phyloP scores from a whole-genome alignment of 2,888 invertebrate species.

The Tetramorium bicarinatum region DNA sequence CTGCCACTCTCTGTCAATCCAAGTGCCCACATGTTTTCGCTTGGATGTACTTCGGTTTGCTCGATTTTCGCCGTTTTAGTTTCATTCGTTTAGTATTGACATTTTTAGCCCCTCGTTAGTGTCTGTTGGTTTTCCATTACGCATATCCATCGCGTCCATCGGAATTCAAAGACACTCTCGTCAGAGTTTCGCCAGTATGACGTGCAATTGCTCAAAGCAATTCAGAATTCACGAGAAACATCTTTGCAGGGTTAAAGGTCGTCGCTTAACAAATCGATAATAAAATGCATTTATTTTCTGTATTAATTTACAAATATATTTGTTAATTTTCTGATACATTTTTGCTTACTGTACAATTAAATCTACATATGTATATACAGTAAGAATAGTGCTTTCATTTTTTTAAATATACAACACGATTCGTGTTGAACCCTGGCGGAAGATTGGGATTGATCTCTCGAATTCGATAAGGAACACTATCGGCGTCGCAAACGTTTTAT shows the following conservation, averaged over 20 bases:
- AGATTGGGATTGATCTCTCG: neutral
- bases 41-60: constrained; percentile 15
- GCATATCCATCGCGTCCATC: constrained; percentile 14
- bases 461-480: constrained; percentile 50
- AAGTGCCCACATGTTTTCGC: constrained; percentile 36
- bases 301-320: neutral
- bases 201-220: neutral
- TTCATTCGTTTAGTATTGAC: constrained; percentile 38
- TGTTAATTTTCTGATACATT: constrained; percentile 3
- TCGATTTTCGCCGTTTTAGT: constrained; percentile 26
- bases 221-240: constrained; percentile 4
- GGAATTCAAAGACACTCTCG: constrained; percentile 17
- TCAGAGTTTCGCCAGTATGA: neutral
- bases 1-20: constrained; percentile 41
- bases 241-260: neutral
- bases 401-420: neutral
- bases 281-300: neutral
- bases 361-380: neutral
- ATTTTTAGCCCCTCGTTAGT: constrained; percentile 45
- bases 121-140: constrained; percentile 24
- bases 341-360: neutral
- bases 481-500: constrained; percentile 60
- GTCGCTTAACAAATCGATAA: neutral
- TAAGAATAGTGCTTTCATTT: neutral
- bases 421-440: too few species aligned